Evolutionary conservation across 2,113 vertebrate genomes (phyloP).

Genomic region (Protobothrops mucrosquamatus): DNA sequence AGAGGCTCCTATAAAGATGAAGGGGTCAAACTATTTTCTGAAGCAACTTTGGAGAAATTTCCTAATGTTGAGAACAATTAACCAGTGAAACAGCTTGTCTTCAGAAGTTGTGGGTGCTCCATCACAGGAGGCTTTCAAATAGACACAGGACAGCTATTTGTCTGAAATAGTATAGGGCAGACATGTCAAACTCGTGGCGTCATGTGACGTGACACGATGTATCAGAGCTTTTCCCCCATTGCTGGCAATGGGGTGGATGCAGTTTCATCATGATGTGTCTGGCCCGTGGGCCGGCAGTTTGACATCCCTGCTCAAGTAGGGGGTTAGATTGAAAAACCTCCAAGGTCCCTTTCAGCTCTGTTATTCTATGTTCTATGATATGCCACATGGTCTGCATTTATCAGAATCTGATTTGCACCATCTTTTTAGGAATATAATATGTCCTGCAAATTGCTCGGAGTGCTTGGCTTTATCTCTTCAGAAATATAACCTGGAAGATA

Average conservation of each 20-base stretch:
- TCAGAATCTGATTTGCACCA: constrained; percentile 28
- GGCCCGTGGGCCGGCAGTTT: no score
- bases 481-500: constrained; percentile 59
- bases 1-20: no score
- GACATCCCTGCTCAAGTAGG: background rate
- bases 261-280: no score
- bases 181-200: no score
- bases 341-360: background rate
- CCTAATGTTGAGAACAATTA: background rate
- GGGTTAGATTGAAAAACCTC: background rate
- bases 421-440: constrained; percentile 3
- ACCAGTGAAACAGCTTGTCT: background rate
- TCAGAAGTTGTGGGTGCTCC: background rate
- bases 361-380: background rate
- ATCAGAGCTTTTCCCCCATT: no score
- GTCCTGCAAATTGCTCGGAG: constrained; percentile 36
- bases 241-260: no score
- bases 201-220: no score
- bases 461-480: constrained; percentile 53
- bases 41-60: background rate
- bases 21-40: no score
- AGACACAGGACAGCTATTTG: background rate
- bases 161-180: background rate
- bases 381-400: constrained; percentile 29
- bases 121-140: background rate